phyloP scores from a whole-genome alignment of 1,140 invertebrate species.

The Eumaeus atala region DNA sequence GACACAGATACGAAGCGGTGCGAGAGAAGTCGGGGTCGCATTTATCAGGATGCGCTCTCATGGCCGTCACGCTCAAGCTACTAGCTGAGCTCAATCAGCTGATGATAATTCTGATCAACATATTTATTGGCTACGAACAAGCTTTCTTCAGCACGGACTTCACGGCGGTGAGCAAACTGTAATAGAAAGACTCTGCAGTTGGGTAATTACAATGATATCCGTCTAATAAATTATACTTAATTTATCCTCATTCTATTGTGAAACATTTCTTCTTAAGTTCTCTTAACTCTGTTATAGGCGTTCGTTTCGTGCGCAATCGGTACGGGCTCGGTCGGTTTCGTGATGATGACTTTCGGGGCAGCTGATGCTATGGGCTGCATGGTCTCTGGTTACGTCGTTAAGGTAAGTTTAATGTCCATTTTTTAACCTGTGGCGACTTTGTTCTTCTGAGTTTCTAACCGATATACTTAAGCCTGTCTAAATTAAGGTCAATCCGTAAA shows the following conservation, averaged over 20 bases:
- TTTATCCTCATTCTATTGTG: too few relatives aligned
- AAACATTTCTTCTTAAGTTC: too few relatives aligned
- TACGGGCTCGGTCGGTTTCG: conserved; percentile 90
- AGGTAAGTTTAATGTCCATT: conserved; percentile 68
- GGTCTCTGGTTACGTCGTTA: conserved; percentile 85
- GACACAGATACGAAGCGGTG: conserved; percentile 66
- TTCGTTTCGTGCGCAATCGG: conserved; percentile 92
- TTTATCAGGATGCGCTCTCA: conserved; percentile 69
- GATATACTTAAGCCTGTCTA: too few relatives aligned
- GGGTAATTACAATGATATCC: too few relatives aligned
- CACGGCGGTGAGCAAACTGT: conserved; percentile 80
- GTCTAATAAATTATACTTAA: too few relatives aligned
- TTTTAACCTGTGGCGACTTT: too few relatives aligned
- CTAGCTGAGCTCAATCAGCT: conserved; percentile 85
- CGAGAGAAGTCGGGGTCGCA: conserved; percentile 59
- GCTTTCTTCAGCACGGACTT: conserved; percentile 93
- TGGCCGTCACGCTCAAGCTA: conserved; percentile 86
- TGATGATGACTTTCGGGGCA: conserved; percentile 92
- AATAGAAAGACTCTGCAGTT: too few relatives aligned
- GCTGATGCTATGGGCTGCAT: conserved; percentile 88
- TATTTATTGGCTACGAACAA: conserved; percentile 94
- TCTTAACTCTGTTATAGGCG: conserved; percentile 76
- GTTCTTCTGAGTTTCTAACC: too few relatives aligned
- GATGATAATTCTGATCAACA: conserved; percentile 90
- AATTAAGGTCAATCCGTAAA: too few relatives aligned